Percentiles rank a stretch among this genome's conserved stretches.
These are phyloP conservation scores for Acanthopleura granulata DNA, from an alignment of 2,888 invertebrate genomes.

Conservation along the genomic window DNA sequence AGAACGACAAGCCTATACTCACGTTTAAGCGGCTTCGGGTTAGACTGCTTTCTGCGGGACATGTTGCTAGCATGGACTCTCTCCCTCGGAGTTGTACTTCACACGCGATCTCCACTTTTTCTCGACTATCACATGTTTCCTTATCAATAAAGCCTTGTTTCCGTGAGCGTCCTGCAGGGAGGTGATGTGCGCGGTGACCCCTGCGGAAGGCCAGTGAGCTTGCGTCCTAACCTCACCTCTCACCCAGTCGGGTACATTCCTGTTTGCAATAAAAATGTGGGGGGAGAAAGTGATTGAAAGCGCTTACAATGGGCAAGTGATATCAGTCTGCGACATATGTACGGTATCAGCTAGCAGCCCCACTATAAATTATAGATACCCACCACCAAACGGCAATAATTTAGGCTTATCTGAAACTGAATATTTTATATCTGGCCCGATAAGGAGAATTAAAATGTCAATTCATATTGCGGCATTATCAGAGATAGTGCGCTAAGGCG, in stretches of 20 bases:
- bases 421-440: conserved; percentile 10
- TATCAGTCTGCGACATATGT: conserved; percentile 20
- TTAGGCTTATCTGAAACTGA: conserved; percentile 17
- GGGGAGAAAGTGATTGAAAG: conserved; percentile 9
- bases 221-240: neutral
- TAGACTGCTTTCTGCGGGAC: conserved; percentile 96
- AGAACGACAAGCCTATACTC: conserved; percentile 71
- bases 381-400: conserved; percentile 6
- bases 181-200: neutral
- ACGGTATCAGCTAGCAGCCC: neutral
- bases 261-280: conserved; percentile 10
- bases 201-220: neutral
- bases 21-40: conserved; percentile 96
- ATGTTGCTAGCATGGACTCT: conserved; percentile 70
- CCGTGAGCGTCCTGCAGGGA: no score
- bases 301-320: conserved; percentile 9
- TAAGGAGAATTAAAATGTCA: conserved; percentile 20
- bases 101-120: no score
- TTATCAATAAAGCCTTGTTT: no score
- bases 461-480: conserved; percentile 11
- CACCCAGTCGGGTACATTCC: neutral
- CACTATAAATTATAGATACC: conserved; percentile 17
- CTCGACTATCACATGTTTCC: no score
- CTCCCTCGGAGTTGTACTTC: no score
- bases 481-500: neutral